Percentiles rank a stretch among this genome's conserved stretches.
These are phyloP conservation scores for Meliscaeva auricollis DNA, from an alignment of 2,888 invertebrate genomes.

Conservation along the genomic window DNA sequence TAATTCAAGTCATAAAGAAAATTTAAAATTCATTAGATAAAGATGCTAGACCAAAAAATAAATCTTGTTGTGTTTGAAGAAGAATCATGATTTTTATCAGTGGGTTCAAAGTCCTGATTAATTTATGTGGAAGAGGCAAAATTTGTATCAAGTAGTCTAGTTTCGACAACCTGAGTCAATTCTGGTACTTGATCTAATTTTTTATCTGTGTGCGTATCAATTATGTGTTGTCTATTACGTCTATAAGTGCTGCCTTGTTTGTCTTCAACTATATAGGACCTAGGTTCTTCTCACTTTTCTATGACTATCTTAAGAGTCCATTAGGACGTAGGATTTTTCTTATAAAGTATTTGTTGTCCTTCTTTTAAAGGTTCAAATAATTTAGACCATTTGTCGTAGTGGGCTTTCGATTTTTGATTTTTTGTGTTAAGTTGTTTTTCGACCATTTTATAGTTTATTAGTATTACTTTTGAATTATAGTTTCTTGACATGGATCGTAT, in stretches of 20 bases:
- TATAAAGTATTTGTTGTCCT: slow-evolving; percentile 43
- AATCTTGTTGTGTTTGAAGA: slow-evolving; percentile 24
- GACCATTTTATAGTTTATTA: slow-evolving; percentile 12
- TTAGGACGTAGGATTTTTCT: slow-evolving; percentile 39
- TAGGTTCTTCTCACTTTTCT: slow-evolving; percentile 39
- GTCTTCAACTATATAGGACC: slow-evolving; percentile 49
- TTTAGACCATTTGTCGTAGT: slow-evolving; percentile 27
- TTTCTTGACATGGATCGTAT: slow-evolving; percentile 26
- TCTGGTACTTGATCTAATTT: neutral
- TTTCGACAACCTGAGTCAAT: neutral
- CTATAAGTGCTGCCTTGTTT: slow-evolving; percentile 24
- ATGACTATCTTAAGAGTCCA: slow-evolving; percentile 44
- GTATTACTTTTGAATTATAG: slow-evolving; percentile 21
- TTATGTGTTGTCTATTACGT: slow-evolving; percentile 47
- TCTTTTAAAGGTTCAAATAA: slow-evolving; percentile 31
- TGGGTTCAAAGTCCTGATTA: neutral
- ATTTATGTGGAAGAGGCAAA: neutral
- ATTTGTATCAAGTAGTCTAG: slow-evolving; percentile 5
- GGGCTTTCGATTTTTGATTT: slow-evolving; percentile 12
- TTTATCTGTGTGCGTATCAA: slow-evolving; percentile 6
- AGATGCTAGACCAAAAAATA: neutral
- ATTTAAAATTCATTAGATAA: slow-evolving; percentile 5
- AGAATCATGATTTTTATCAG: slow-evolving; percentile 15
- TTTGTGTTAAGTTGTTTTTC: slow-evolving; percentile 20
- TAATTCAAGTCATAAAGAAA: neutral